Evolutionary conservation across 1,140 invertebrate genomes (phyloP).

Genomic region (Physella acuta): DNA sequence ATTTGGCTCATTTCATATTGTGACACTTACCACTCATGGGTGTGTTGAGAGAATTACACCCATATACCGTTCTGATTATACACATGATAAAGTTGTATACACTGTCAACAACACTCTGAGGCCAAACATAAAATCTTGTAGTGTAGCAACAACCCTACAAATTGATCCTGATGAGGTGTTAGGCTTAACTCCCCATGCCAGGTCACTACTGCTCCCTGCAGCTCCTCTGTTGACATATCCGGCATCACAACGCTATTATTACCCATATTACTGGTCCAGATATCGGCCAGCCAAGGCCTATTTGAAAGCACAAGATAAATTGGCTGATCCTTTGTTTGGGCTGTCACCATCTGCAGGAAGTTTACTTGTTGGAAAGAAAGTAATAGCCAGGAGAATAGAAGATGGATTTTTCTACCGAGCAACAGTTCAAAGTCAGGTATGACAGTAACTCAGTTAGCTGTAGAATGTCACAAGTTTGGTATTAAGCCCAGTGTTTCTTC

Average conservation of each 20-base stretch:
- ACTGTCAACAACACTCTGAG: slow-evolving; percentile 48
- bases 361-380: slow-evolving; percentile 52
- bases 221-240: not conserved
- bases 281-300: slow-evolving; percentile 52
- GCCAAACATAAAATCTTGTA: slow-evolving; percentile 51
- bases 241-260: not conserved
- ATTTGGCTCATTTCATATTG: slow-evolving; percentile 57
- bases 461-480: too few species aligned
- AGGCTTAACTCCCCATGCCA: slow-evolving; percentile 16
- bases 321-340: slow-evolving; percentile 29
- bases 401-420: slow-evolving; percentile 59
- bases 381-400: slow-evolving; percentile 51
- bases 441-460: not conserved
- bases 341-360: slow-evolving; percentile 55
- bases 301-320: slow-evolving; percentile 45
- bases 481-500: too few species aligned
- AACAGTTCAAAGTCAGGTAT: slow-evolving; percentile 58
- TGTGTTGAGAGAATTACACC: slow-evolving; percentile 55
- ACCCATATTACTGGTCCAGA: slow-evolving; percentile 51
- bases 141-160: slow-evolving; percentile 48
- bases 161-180: slow-evolving; percentile 46
- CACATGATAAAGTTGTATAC: slow-evolving; percentile 46
- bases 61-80: slow-evolving; percentile 49
- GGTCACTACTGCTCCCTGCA: not conserved
- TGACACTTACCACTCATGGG: slow-evolving; percentile 49